Conservation (phyloP, 2,797 vertebrate genomes). For the Myotis vivesi region DNA sequence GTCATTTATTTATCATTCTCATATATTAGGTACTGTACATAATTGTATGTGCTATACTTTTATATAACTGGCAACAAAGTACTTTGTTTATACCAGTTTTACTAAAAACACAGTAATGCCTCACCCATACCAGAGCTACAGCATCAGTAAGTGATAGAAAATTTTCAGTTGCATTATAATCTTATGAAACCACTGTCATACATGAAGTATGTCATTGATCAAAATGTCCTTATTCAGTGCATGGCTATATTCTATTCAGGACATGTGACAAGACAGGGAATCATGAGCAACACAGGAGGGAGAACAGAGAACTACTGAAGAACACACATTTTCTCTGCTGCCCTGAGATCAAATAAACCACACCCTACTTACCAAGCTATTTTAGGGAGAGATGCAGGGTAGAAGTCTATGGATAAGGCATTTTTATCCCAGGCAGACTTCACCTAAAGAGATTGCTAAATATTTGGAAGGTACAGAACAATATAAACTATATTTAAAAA, state of each 20-base stretch:
- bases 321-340: neutral
- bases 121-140: neutral
- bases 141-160: neutral
- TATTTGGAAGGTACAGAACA: neutral
- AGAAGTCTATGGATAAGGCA: neutral
- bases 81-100: neutral
- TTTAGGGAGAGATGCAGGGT: neutral
- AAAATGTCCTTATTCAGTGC: neutral
- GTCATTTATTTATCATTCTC: neutral
- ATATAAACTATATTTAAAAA: neutral
- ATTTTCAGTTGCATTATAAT: neutral
- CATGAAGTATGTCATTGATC: neutral
- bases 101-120: neutral
- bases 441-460: neutral
- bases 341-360: neutral
- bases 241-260: neutral
- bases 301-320: neutral
- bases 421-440: neutral
- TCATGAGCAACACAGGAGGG: neutral
- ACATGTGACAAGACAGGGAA: neutral
- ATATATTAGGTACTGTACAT: neutral
- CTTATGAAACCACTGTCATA: neutral
- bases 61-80: neutral
- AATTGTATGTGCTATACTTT: neutral
- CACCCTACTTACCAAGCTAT: accelerated